Conservation (phyloP, 1,140 invertebrate genomes). For the Magallana gigas region DNA sequence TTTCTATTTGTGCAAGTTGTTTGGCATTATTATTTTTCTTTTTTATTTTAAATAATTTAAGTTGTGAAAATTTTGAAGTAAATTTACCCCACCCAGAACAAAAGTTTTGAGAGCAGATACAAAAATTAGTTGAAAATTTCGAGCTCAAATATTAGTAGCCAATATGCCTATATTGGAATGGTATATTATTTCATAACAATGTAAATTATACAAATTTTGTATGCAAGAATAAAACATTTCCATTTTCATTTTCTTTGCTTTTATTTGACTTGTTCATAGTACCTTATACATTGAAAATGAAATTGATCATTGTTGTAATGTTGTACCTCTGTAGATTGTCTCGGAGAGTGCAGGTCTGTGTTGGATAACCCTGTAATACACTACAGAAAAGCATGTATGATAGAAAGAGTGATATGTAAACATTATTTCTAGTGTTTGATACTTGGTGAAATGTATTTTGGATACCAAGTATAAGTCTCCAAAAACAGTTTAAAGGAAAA, state of each 20-base stretch:
- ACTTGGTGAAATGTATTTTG: no score
- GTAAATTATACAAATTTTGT: not conserved
- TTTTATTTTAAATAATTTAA: not conserved
- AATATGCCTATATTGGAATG: not conserved
- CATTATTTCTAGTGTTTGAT: no score
- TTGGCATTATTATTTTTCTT: not conserved
- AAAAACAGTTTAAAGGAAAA: no score
- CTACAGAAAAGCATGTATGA: no score
- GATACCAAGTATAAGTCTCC: no score
- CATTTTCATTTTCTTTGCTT: not conserved
- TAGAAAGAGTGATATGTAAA: no score
- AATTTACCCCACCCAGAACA: not conserved
- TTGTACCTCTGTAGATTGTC: no score
- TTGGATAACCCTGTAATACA: no score
- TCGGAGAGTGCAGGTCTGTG: no score
- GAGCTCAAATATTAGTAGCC: not conserved
- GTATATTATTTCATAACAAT: conserved; percentile 3
- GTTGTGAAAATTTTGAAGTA: not conserved
- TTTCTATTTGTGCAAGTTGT: conserved; percentile 7
- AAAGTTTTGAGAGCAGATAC: not conserved
- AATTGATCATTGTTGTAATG: no score
- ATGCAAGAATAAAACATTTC: conserved; percentile 22
- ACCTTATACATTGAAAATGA: no score
- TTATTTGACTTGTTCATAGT: no score
- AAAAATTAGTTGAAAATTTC: not conserved